Percentiles rank a stretch among this genome's conserved stretches.
Conservation (phyloP, 2,888 invertebrate species). For the Drosophila infuscata region DNA sequence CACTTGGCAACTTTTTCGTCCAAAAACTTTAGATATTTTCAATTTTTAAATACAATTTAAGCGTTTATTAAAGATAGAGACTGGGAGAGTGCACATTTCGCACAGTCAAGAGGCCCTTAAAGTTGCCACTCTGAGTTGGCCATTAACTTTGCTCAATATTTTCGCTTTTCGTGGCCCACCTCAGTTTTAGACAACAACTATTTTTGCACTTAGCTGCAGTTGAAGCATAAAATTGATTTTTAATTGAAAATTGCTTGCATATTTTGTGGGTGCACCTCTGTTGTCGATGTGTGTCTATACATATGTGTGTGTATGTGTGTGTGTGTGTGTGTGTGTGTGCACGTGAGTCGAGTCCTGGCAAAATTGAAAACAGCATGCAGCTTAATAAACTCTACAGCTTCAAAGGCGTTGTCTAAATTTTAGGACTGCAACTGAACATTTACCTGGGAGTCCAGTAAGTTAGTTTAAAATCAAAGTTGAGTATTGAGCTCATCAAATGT, state of each 20-base stretch:
- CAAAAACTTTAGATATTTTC: constrained; percentile 34
- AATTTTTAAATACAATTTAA: constrained; percentile 49
- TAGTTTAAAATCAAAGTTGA: background rate
- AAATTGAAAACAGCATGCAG: constrained; percentile 22
- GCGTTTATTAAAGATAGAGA: constrained; percentile 12
- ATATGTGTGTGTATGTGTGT: background rate
- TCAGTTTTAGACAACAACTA: constrained; percentile 31
- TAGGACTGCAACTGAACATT: background rate
- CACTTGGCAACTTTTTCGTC: constrained; percentile 61
- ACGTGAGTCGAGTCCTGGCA: background rate
- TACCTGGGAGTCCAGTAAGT: background rate
- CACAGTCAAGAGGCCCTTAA: constrained; percentile 8
- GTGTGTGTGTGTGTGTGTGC: background rate
- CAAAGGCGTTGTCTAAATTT: background rate
- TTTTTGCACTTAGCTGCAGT: constrained; percentile 79
- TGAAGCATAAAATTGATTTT: constrained; percentile 82
- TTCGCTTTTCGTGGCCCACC: constrained; percentile 51
- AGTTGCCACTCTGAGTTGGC: constrained; percentile 30
- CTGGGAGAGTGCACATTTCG: background rate
- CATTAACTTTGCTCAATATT: constrained; percentile 49
- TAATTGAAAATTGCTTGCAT: constrained; percentile 81
- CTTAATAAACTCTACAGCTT: constrained; percentile 6
- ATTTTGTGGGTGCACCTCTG: constrained; percentile 54
- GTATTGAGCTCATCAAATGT: background rate
- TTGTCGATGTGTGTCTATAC: background rate